Conservation (phyloP, 2,888 invertebrate species). For the Aradus depressus region DNA sequence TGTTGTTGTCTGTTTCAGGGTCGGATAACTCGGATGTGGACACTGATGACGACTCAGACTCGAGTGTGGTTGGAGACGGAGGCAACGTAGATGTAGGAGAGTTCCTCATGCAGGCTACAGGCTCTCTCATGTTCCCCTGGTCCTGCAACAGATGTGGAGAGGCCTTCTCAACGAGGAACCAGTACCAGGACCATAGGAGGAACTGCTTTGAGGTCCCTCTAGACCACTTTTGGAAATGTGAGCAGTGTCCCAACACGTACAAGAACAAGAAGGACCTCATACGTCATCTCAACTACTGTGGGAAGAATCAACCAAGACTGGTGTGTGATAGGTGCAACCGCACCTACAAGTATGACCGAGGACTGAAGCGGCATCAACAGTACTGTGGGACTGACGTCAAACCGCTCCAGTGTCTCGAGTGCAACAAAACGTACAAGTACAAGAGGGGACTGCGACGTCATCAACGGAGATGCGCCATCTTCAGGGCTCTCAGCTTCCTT, state of each 20-base stretch:
- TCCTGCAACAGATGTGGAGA: slow-evolving; percentile 20
- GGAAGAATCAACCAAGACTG: slow-evolving; percentile 12
- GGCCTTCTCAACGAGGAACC: slow-evolving; percentile 12
- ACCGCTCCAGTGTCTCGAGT: slow-evolving; percentile 34
- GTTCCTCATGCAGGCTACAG: slow-evolving; percentile 15
- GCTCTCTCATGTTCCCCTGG: slow-evolving; percentile 17
- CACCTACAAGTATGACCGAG: slow-evolving; percentile 21
- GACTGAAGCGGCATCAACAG: slow-evolving; percentile 18
- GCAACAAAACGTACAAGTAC: slow-evolving; percentile 39
- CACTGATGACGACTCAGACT: slow-evolving; percentile 12
- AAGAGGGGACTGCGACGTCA: slow-evolving; percentile 38
- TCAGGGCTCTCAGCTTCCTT: slow-evolving; percentile 10
- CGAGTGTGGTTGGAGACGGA: slow-evolving; percentile 4
- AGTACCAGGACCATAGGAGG: slow-evolving; percentile 14
- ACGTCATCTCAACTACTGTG: slow-evolving; percentile 20
- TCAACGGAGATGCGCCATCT: slow-evolving; percentile 37
- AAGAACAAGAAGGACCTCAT: slow-evolving; percentile 23
- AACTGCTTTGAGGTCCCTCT: slow-evolving; percentile 8
- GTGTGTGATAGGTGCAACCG: slow-evolving; percentile 18
- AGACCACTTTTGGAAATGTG: slow-evolving; percentile 21
- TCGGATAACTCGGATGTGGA: slow-evolving; percentile 18
- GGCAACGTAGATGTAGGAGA: slow-evolving; percentile 11
- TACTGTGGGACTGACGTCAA: slow-evolving; percentile 22
- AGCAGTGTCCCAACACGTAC: slow-evolving; percentile 20
- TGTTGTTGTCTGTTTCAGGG: slow-evolving; percentile 8